Percentiles rank a stretch among this genome's conserved stretches.
These are phyloP conservation scores for Drosophila flavopinicola DNA, from an alignment of 2,888 invertebrate genomes.

Conservation along the genomic window DNA sequence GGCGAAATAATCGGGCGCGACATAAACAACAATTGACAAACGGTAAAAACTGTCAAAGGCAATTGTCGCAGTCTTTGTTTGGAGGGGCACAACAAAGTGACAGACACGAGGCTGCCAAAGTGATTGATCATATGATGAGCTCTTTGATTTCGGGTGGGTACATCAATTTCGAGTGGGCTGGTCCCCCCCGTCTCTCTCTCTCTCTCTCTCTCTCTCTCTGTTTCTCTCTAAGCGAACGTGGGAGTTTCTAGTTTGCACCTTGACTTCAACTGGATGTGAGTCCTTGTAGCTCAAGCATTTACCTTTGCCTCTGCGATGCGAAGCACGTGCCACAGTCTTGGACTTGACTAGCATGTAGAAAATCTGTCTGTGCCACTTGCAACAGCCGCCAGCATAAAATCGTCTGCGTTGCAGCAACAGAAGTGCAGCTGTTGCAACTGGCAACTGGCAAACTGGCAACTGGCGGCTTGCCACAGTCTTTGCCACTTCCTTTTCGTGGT, in stretches of 20 bases:
- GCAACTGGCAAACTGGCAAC: slow-evolving; percentile 1
- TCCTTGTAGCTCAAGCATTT: too few relatives aligned
- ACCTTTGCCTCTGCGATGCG: slow-evolving; percentile 29
- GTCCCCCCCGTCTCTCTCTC: too few relatives aligned
- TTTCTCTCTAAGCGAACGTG: slow-evolving; percentile 65
- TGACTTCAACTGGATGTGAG: slow-evolving; percentile 24
- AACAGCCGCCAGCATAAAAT: slow-evolving; percentile 62
- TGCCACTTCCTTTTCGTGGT: slow-evolving; percentile 80
- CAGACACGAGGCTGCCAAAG: slow-evolving; percentile 31
- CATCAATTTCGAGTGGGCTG: slow-evolving; percentile 62
- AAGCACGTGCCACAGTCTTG: slow-evolving; percentile 62
- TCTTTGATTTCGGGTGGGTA: slow-evolving; percentile 36
- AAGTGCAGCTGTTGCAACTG: slow-evolving; percentile 49
- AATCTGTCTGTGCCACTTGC: slow-evolving; percentile 63
- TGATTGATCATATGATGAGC: slow-evolving; percentile 68
- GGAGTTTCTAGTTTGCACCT: slow-evolving; percentile 77
- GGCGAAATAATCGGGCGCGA: slow-evolving; percentile 44
- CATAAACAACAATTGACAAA: slow-evolving; percentile 67
- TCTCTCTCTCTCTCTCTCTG: slow-evolving; percentile 3
- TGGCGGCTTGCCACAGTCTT: slow-evolving; percentile 78
- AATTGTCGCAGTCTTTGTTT: slow-evolving; percentile 70
- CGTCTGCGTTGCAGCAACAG: slow-evolving; percentile 6
- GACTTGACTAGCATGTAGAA: slow-evolving; percentile 53
- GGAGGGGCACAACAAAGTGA: slow-evolving; percentile 59
- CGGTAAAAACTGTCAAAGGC: slow-evolving; percentile 77